Evolutionary conservation across 2,797 vertebrate genomes (phyloP).

Genomic region (Sebastes aleutianus): DNA sequence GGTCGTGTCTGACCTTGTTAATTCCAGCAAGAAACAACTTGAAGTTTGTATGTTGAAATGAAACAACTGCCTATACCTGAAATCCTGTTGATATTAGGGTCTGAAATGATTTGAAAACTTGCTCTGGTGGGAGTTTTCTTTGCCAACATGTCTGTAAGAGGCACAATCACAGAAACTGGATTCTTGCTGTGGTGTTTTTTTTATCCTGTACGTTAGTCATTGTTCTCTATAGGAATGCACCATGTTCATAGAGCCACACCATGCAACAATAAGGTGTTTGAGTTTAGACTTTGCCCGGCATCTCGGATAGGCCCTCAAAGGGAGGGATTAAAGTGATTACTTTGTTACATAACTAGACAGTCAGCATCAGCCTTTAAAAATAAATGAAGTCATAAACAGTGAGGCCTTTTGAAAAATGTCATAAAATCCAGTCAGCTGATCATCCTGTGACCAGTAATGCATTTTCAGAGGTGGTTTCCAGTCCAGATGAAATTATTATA

Average conservation of each 20-base stretch:
- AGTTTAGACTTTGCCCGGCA: slow-evolving; percentile 37
- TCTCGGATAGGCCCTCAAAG: not conserved
- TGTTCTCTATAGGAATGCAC: not conserved
- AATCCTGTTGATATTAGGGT: not conserved
- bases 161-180: not conserved
- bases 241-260: not conserved
- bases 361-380: not conserved
- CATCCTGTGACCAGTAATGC: not conserved
- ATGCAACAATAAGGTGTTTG: slow-evolving; percentile 10
- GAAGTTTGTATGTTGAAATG: not conserved
- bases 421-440: not conserved
- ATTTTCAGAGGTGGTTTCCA: not conserved
- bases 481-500: not conserved
- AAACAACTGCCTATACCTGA: not conserved
- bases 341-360: slow-evolving; percentile 9
- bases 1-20: not conserved
- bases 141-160: not conserved
- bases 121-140: not conserved
- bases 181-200: not conserved
- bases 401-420: not conserved
- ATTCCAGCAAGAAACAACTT: not conserved
- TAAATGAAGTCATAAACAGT: not conserved
- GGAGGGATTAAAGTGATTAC: slow-evolving; percentile 11
- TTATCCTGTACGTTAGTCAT: not conserved
- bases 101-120: not conserved